Base-by-base conservation (phyloP, 1,140 invertebrate genomes). In the Odontomachus brunneus region DNA sequence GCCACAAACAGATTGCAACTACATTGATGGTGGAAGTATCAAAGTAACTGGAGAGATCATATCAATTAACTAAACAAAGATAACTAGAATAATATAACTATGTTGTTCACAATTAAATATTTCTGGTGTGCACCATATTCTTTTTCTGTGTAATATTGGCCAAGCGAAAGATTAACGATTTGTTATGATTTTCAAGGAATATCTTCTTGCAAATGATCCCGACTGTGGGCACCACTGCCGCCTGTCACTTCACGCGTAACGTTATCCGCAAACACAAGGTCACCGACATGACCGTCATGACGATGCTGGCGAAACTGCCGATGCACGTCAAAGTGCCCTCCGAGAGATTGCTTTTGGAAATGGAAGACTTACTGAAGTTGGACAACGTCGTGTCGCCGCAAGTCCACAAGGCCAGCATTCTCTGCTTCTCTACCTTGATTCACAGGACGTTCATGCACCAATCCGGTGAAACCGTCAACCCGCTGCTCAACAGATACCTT, bases 171-270 rank as follows among this genome's bases (percentile, higher is more conserved):
- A n/a, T 11, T 44, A 44, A 44, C 38, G 38, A 44, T 44, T 44
- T 7, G n/a, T 63, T 48, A 9, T 44, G 9, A 53, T 15, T 60
- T 81, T 85, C n/a, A 38, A 92, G 92, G 55, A 90, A 92, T 19
- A 86, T 94, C 5, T 95, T 94, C 65, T 76, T 94, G 5, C 80
- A 90, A 83, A 89, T 94, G 29, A 22, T 95, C 12, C 93, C 94
- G 3, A 81, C 93, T 17, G 89, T 93, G 19, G 94, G 94, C n/a
- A 94, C 94, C 1, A 63, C 86, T 14, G 92, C 91, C 9, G 88
- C 91, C 0, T 90, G 88, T 38, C 63, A 90, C 4, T 93, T 94
- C 66, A 91, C 91, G 14, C 84, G 89, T 59, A 89, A 94, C 44
- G 33, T 94, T 1, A 88, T 94, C 22, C 84, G 75, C 14, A 85